Evolutionary conservation across 64 coral and sea anemone species (phyloP).

Genomic region (Stichodactyla mertensii): DNA sequence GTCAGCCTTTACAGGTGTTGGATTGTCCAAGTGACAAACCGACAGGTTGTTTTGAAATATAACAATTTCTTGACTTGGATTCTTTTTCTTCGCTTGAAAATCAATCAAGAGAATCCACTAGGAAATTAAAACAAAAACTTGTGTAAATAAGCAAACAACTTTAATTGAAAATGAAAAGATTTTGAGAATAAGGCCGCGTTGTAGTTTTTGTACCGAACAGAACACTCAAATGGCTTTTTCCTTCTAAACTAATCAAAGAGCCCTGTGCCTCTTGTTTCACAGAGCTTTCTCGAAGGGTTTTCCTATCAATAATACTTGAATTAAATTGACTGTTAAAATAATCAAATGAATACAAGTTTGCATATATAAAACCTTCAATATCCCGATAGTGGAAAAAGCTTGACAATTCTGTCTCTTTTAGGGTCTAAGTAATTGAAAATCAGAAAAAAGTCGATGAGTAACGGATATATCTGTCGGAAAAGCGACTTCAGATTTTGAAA

Average conservation of each 20-base stretch:
- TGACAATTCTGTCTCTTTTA: too few relatives aligned
- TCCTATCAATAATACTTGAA: background rate
- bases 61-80: slow-evolving; percentile 1
- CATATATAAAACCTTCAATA: too few relatives aligned
- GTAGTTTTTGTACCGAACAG: background rate
- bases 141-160: background rate
- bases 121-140: background rate
- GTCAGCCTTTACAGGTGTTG: background rate
- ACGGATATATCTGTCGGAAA: background rate
- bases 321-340: too few relatives aligned
- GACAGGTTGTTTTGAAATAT: slow-evolving; percentile 16
- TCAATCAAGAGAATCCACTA: background rate
- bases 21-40: background rate
- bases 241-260: background rate
- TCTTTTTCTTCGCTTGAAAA: background rate
- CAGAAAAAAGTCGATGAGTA: background rate
- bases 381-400: too few relatives aligned
- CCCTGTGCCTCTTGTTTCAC: background rate
- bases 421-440: too few relatives aligned
- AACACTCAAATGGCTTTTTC: background rate
- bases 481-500: background rate
- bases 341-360: too few relatives aligned
- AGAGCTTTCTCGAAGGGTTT: background rate
- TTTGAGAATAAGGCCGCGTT: too few relatives aligned
- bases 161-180: too few relatives aligned